phyloP scores from a whole-genome alignment of 2,113 vertebrate species.

The Pica pica region DNA sequence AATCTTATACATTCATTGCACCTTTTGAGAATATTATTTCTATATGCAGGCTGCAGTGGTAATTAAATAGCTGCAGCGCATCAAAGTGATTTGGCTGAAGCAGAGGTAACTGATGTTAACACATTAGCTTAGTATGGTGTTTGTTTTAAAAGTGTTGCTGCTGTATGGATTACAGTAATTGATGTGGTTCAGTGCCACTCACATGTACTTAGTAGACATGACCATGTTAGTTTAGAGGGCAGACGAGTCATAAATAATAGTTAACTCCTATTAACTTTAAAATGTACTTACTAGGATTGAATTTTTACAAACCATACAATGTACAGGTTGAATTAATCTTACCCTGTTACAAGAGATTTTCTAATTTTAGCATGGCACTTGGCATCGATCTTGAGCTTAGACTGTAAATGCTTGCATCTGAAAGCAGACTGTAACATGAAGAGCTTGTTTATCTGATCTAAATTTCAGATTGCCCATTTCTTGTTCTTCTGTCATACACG shows the following conservation, averaged over 20 bases:
- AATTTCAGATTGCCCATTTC: not conserved
- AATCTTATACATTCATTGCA: not conserved
- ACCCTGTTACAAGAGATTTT: not conserved
- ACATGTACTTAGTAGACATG: not conserved
- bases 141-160: not conserved
- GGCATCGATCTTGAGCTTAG: not conserved
- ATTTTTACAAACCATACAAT: not conserved
- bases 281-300: not conserved
- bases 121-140: not conserved
- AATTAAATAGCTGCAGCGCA: not conserved
- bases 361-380: not conserved
- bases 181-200: not conserved
- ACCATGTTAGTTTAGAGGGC: not conserved
- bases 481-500: not conserved
- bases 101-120: not conserved
- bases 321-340: not conserved
- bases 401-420: not conserved
- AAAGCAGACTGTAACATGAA: not conserved
- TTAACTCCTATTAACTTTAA: not conserved
- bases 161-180: not conserved
- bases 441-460: not conserved
- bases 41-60: not conserved
- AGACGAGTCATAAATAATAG: not conserved
- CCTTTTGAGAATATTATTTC: not conserved
- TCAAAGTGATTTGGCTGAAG: not conserved